A percentile compares a stretch with the other conserved stretches of the same genome.
These are phyloP conservation scores for Sterrhoptilus dennistouni DNA, from an alignment of 2,113 vertebrate species.

Conservation along the genomic window DNA sequence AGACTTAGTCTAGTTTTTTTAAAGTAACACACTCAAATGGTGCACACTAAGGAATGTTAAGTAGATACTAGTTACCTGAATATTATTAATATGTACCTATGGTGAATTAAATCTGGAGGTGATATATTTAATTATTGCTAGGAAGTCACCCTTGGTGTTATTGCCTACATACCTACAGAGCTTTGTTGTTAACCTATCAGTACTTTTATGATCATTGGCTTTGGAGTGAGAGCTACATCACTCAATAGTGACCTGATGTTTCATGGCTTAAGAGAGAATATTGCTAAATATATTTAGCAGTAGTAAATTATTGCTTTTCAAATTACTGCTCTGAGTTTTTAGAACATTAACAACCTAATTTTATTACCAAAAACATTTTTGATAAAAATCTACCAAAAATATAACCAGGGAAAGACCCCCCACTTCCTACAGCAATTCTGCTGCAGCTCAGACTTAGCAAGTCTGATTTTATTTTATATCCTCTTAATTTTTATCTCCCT, in stretches of 20 bases:
- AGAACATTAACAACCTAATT: conserved; percentile 11
- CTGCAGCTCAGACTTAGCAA: not conserved
- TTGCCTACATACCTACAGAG: conserved; percentile 30
- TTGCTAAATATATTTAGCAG: conserved; percentile 69
- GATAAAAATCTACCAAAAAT: conserved; percentile 15
- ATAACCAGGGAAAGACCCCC: not conserved
- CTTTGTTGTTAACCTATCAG: not conserved
- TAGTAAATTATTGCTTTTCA: conserved; percentile 71
- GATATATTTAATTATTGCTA: conserved; percentile 70
- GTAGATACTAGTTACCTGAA: not conserved
- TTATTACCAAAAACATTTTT: not conserved
- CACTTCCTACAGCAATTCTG: not conserved
- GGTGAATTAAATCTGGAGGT: conserved; percentile 2
- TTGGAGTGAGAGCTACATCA: not conserved
- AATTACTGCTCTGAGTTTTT: conserved; percentile 40
- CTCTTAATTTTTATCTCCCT: not conserved
- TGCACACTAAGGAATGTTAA: conserved; percentile 7
- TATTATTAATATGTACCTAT: not conserved
- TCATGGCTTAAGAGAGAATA: conserved; percentile 76
- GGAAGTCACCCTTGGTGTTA: conserved; percentile 45
- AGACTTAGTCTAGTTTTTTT: not conserved
- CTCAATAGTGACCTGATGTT: not conserved
- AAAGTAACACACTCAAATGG: not conserved
- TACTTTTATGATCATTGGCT: not conserved
- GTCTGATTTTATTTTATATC: not conserved